Evolutionary conservation across 2,888 invertebrate species (phyloP).

Genomic region (Eupsilia transversa): DNA sequence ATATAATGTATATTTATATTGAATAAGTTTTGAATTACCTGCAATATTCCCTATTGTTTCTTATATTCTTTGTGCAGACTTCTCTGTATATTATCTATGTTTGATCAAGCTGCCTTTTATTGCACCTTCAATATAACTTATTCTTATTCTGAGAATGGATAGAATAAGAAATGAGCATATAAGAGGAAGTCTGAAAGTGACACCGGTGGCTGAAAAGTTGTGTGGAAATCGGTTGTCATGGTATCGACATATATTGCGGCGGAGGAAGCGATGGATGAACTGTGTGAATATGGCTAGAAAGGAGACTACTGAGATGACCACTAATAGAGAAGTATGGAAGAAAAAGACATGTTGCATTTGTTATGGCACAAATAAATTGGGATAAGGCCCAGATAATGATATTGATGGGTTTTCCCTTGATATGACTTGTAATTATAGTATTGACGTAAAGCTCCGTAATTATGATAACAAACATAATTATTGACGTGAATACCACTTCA

Average conservation of each 20-base stretch:
- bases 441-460: background rate
- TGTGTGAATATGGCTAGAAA: background rate
- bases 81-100: background rate
- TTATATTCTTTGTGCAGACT: background rate
- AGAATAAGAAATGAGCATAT: too few relatives aligned
- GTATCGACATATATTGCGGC: background rate
- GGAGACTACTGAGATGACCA: background rate
- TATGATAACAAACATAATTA: background rate
- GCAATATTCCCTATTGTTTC: too few relatives aligned
- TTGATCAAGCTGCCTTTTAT: background rate
- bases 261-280: background rate
- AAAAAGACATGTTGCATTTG: background rate
- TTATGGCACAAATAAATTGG: background rate
- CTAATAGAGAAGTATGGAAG: background rate
- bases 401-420: background rate
- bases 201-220: background rate
- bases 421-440: background rate
- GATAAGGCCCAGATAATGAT: background rate
- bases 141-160: too few relatives aligned
- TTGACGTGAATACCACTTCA: constrained; percentile 5
- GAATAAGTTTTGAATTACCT: too few relatives aligned
- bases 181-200: background rate
- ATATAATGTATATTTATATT: too few relatives aligned
- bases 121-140: background rate
- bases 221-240: background rate